Percentiles rank a stretch among this genome's conserved stretches.
Evolutionary conservation across 2,113 vertebrate genomes (phyloP).

Genomic region (Columbina picui): DNA sequence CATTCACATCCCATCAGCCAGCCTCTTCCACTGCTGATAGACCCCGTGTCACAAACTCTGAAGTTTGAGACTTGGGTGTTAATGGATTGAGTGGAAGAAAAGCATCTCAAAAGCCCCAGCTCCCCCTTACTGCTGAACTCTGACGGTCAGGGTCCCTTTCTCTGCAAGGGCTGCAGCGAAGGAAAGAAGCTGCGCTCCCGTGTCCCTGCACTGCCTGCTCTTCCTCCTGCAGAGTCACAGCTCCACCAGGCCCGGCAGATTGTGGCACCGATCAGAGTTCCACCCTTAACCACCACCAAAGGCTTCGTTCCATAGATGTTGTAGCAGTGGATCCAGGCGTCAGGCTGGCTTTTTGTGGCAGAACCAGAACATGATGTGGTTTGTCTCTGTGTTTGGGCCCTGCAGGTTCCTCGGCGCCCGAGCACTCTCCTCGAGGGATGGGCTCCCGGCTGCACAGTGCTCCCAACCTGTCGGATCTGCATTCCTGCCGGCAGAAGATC

Average conservation of each 20-base stretch:
- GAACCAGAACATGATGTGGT: not conserved
- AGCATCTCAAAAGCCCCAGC: not conserved
- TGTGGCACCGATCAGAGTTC: not conserved
- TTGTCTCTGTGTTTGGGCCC: not conserved
- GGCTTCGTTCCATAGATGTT: not conserved
- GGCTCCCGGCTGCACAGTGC: slow-evolving; percentile 94
- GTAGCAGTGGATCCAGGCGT: not conserved
- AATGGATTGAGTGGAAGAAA: not conserved
- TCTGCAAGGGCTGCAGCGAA: not conserved
- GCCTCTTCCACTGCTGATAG: not conserved
- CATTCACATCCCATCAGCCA: not conserved
- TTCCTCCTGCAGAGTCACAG: not conserved
- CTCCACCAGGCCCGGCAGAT: not conserved
- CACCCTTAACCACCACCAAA: not conserved
- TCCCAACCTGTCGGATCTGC: slow-evolving; percentile 85
- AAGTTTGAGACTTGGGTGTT: not conserved
- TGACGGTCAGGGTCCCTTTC: not conserved
- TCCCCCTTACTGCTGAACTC: not conserved
- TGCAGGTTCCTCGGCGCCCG: slow-evolving; percentile 63
- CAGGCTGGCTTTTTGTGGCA: not conserved
- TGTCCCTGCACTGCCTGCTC: not conserved
- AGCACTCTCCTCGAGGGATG: slow-evolving; percentile 80
- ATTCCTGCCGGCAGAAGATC: slow-evolving; percentile 86
- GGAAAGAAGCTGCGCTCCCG: not conserved
- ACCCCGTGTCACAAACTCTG: not conserved